phyloP scores from a whole-genome alignment of 2,797 vertebrate species.

The Eospalax fontanierii region DNA sequence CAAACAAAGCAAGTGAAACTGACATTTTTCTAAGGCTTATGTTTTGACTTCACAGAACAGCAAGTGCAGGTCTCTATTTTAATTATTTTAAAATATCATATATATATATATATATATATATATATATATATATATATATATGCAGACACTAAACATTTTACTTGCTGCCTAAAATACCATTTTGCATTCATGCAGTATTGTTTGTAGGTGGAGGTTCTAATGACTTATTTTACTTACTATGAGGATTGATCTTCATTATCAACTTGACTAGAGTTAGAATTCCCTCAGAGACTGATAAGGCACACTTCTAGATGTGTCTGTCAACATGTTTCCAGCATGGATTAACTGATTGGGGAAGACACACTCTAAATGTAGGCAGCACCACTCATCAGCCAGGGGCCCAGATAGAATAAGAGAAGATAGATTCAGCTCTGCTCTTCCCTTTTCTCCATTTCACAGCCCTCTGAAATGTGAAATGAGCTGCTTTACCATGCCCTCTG shows the following conservation, averaged over 20 bases:
- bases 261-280: neutral
- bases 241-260: neutral
- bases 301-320: neutral
- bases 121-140: neutral
- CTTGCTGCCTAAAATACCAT: neutral
- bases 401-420: neutral
- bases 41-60: neutral
- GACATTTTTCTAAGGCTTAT: neutral
- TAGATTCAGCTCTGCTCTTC: neutral
- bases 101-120: neutral
- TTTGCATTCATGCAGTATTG: neutral
- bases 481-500: neutral
- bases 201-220: neutral
- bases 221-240: neutral
- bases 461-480: neutral
- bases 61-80: neutral
- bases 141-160: neutral
- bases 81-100: slow-evolving; percentile 25
- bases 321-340: neutral
- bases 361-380: neutral
- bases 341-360: neutral
- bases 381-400: too few relatives aligned
- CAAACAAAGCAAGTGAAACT: neutral
- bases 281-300: neutral
- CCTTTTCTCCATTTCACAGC: neutral